A percentile compares a stretch with the other conserved stretches of the same genome.
These are phyloP conservation scores for Nyctalus aviator DNA, from an alignment of 2,797 vertebrate species.

Conservation along the genomic window DNA sequence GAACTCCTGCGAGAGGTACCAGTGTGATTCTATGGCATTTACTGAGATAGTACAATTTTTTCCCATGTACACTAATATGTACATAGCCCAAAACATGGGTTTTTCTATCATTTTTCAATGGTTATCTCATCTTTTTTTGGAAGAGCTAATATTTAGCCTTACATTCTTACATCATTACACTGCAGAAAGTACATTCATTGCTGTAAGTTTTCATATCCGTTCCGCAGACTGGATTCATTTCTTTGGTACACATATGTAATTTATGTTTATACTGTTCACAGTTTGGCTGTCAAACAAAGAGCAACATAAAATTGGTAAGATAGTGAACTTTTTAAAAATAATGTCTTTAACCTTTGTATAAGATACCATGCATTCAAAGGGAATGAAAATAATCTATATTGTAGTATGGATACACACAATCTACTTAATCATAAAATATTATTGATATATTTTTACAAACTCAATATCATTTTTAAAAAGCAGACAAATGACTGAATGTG, in stretches of 20 bases:
- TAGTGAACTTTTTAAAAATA: not conserved
- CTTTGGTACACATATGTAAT: not conserved
- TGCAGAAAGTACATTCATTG: constrained; percentile 14
- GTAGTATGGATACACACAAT: not conserved
- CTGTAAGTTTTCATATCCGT: not conserved
- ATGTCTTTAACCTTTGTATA: not conserved
- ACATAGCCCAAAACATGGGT: not conserved
- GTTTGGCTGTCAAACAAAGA: not conserved
- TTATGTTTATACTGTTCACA: accelerated
- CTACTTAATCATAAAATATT: not conserved
- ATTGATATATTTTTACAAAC: not conserved
- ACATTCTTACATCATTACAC: constrained; percentile 1
- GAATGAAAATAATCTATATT: not conserved
- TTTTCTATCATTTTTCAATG: not conserved
- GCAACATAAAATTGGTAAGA: not conserved
- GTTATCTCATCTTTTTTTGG: too few species aligned
- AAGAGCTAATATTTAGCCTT: not conserved
- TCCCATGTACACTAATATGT: not conserved
- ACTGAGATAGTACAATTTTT: not conserved
- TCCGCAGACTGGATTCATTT: not conserved
- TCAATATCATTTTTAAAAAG: not conserved
- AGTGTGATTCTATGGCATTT: not conserved
- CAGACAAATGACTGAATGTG: not conserved
- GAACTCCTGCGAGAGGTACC: not conserved
- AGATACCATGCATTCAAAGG: not conserved